Evolutionary conservation across 2,888 invertebrate genomes (phyloP), one percentile per base, ranked within the genome.

Genomic region (Pocota personata): DNA sequence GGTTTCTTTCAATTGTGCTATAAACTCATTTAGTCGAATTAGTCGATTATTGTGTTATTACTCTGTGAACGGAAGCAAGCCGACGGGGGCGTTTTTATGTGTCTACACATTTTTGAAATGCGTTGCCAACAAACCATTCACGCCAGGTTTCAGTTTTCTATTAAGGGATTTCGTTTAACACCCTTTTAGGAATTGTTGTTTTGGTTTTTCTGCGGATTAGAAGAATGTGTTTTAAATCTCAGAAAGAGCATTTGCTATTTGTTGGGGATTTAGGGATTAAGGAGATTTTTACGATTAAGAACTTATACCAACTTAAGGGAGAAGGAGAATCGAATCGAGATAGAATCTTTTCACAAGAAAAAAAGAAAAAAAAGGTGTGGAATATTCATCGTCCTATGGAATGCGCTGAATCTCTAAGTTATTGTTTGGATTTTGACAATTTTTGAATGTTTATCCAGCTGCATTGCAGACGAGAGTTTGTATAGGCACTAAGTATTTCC

Each of bases 371-470:
- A 77, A 69, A 69, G 57, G 64, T 84, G 79, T 76, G 35, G 79
- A 79, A 84, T 75, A 75, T 84, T 57, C 69, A 64, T 46, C 37
- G 48, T 57, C 43, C 67, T 71, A 30, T 78, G 72, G 78, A 83
- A 78, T 78, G 82, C n/a, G 73, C 78, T 78, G 73, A 21, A 60
- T 60, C 43, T 58, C 37, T 67, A 16, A 37, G 52, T 35, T 30
- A 76, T 84, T 84, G 79, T 84, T 43, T 19, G 71, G 30, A 35
- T 84, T 69, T 84, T 75, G 75, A 75, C 73, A 67, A 71, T 66
- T 76, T 71, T 37, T 76, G 64, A 84, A 87, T 88, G 87, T 88
- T 88, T 88, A 88, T 88, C 82, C 88, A 88, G 88, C 88, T 88
- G 88, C 88, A 88, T 50, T 46, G 57, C 66, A 80, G 67, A 79